Conservation (phyloP, 2,888 invertebrate species). For the Trissoscelio sp. region DNA sequence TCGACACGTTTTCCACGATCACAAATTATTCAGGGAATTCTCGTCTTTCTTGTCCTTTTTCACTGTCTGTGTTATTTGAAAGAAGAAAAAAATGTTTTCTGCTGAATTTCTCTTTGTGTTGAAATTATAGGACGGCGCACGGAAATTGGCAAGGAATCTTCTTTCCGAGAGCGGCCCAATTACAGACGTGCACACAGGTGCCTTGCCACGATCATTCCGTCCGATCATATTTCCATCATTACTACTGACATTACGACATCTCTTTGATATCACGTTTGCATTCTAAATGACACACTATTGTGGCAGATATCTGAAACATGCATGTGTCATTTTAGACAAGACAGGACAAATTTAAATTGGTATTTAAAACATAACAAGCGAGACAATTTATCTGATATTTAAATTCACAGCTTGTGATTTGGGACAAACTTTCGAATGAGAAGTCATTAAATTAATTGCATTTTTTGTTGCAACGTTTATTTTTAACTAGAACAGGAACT, state of each 20-base stretch:
- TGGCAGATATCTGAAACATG: no score
- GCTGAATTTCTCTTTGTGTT: neutral
- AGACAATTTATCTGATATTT: no score
- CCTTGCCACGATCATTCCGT: constrained; percentile 16
- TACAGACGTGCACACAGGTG: constrained; percentile 17
- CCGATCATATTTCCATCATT: constrained; percentile 48
- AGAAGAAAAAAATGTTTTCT: neutral
- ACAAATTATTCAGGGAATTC: constrained; percentile 8
- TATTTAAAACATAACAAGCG: no score
- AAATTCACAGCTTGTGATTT: no score
- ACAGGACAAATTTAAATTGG: no score
- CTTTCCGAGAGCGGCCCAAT: constrained; percentile 25
- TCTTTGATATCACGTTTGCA: neutral
- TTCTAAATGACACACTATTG: constrained; percentile 3
- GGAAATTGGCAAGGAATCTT: constrained; percentile 38
- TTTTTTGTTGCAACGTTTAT: no score
- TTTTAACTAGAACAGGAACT: no score
- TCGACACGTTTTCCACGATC: constrained; percentile 3
- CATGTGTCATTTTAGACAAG: no score
- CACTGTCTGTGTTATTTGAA: neutral
- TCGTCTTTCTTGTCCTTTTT: neutral
- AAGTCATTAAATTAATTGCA: no score
- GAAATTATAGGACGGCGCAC: constrained; percentile 21
- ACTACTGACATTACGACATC: constrained; percentile 31
- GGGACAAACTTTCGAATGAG: no score